Conservation (phyloP, 2,113 vertebrate genomes). For the Poecile atricapillus region DNA sequence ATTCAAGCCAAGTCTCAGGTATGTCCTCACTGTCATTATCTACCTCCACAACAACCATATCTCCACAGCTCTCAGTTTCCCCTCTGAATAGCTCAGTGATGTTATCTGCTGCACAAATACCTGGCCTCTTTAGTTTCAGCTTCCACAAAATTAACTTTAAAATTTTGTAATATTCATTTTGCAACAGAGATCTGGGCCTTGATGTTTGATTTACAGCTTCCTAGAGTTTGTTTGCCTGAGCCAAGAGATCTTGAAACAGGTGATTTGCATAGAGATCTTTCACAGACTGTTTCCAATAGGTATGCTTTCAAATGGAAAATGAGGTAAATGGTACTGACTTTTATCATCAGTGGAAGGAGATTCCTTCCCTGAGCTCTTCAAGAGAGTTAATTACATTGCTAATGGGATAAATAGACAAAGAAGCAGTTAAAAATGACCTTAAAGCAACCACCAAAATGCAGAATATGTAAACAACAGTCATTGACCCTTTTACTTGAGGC, state of each 20-base stretch:
- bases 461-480: neutral
- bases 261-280: neutral
- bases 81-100: neutral
- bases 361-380: neutral
- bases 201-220: neutral
- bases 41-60: neutral
- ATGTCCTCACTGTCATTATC: neutral
- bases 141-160: neutral
- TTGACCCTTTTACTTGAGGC: rapidly evolving
- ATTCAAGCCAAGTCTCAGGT: neutral
- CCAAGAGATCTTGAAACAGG: neutral
- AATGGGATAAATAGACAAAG: neutral
- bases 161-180: neutral
- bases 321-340: neutral
- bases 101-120: neutral
- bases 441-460: neutral
- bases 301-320: neutral
- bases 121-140: neutral
- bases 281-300: neutral
- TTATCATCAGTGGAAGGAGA: neutral
- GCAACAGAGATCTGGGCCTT: neutral
- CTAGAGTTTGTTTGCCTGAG: neutral
- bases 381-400: neutral
- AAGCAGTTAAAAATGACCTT: neutral
- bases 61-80: neutral